Conservation (phyloP, 2,113 vertebrate genomes). For the Microcebus murinus region DNA sequence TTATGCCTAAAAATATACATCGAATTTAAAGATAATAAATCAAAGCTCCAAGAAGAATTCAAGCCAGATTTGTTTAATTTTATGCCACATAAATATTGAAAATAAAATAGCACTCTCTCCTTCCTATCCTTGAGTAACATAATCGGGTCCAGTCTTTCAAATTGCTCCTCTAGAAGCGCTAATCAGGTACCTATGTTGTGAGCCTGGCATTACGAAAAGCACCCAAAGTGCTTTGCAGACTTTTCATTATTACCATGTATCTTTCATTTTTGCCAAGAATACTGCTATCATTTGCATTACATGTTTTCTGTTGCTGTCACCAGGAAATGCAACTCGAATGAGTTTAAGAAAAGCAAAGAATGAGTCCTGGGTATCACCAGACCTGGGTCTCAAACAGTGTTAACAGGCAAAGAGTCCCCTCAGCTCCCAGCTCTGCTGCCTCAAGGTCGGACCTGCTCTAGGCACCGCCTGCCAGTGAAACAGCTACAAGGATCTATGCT, state of each 20-base stretch:
- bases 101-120: not conserved
- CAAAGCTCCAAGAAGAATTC: constrained; percentile 18
- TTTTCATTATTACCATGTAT: not conserved
- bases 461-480: fast-evolving
- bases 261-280: not conserved
- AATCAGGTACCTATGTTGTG: not conserved
- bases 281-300: too few relatives aligned
- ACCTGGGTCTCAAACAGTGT: not conserved
- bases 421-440: not conserved
- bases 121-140: not conserved
- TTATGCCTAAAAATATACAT: not conserved
- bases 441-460: fast-evolving
- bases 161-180: not conserved
- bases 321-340: not conserved
- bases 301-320: not conserved
- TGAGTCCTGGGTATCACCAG: fast-evolving
- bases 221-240: not conserved
- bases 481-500: fast-evolving
- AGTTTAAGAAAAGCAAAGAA: not conserved
- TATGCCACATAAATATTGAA: constrained; percentile 24
- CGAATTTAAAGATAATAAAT: constrained; percentile 62
- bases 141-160: not conserved
- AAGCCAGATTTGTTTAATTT: constrained; percentile 60
- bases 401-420: not conserved
- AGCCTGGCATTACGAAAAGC: not conserved